Base-by-base conservation (phyloP, 2,113 vertebrate species). In the Scalopus aquaticus region DNA sequence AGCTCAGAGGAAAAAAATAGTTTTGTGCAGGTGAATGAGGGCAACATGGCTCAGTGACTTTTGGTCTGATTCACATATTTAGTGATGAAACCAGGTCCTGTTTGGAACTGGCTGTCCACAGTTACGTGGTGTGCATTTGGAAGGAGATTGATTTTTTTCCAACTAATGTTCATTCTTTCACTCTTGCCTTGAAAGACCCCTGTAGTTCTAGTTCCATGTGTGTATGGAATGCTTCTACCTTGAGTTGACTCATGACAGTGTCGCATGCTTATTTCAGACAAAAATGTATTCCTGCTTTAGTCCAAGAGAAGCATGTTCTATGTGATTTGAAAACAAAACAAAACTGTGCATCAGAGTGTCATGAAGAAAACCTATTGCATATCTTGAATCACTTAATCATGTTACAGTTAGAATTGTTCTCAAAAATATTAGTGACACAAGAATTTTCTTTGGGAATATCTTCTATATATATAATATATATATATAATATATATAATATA, bases 321-420 rank as follows among this genome's bases (percentile, higher is more conserved):
- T 77, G 3, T 24, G 60, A 49, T 95, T 96, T 85, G 22, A 51
- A 9, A 90, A 58, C n/a, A 51, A 9, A 90, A 58, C 28, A 81
- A n/a, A 46, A 46, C 30, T 76, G 10, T 77, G 51, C 46, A 83
- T 97, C 94, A 88, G 60, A 94, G 12, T 17, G 80, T 97, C 97
- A 93, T 65, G 26, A 81, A 92, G 90, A 91, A 97, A 98, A 94
- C 42, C n/a, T 72, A 95, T 90, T 88, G 37, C 17, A 91, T 78
- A 70, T 96, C 88, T 51, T 82, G 42, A 96, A 97, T 64, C 91
- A 96, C 96, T 54, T 88, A 93, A 97, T 97, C 70, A 96, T 26
- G 37, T 89, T 97, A 51, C 86, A 80, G 70, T 69, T 90, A 96
- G 83, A 97, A 94, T 92, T 67, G 24, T 46, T 94, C 67, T 81